Percentiles rank a stretch among this genome's conserved stretches.
Conservation (phyloP, 2,888 invertebrate species). For the Hedya salicella region DNA sequence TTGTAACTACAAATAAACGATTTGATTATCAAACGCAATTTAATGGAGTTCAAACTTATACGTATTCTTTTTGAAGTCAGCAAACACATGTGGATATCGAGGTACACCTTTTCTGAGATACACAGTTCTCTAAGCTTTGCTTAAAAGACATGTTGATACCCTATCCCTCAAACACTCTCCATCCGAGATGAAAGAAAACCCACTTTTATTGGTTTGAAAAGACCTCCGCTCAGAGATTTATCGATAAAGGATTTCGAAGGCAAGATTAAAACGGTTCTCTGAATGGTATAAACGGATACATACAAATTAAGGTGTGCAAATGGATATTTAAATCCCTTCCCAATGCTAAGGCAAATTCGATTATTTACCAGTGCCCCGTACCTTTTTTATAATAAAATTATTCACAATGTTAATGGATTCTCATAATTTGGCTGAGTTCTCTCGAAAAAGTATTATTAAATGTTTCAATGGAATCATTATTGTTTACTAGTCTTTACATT, state of each 20-base stretch:
- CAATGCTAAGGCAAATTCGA: neutral
- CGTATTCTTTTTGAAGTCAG: neutral
- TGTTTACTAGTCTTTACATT: no score
- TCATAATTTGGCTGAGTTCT: neutral
- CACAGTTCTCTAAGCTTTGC: constrained; percentile 10
- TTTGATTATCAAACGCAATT: no score
- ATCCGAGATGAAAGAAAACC: constrained; percentile 39
- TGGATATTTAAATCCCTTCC: constrained; percentile 31
- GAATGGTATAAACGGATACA: constrained; percentile 31
- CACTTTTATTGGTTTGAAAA: constrained; percentile 33
- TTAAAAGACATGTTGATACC: constrained; percentile 24
- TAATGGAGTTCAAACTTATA: no score
- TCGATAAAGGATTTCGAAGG: constrained; percentile 24
- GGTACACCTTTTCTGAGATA: neutral
- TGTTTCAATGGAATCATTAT: no score
- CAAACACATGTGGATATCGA: neutral
- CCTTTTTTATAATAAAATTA: constrained; percentile 19
- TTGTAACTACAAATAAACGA: no score
- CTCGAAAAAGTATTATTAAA: neutral
- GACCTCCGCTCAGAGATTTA: constrained; percentile 14
- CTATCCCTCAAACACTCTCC: constrained; percentile 30
- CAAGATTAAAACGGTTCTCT: constrained; percentile 31
- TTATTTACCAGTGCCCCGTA: constrained; percentile 8
- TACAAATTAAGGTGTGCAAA: constrained; percentile 41
- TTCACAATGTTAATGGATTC: constrained; percentile 1